Base-by-base conservation (phyloP, 2,113 vertebrate genomes). In the Noctilio leporinus region DNA sequence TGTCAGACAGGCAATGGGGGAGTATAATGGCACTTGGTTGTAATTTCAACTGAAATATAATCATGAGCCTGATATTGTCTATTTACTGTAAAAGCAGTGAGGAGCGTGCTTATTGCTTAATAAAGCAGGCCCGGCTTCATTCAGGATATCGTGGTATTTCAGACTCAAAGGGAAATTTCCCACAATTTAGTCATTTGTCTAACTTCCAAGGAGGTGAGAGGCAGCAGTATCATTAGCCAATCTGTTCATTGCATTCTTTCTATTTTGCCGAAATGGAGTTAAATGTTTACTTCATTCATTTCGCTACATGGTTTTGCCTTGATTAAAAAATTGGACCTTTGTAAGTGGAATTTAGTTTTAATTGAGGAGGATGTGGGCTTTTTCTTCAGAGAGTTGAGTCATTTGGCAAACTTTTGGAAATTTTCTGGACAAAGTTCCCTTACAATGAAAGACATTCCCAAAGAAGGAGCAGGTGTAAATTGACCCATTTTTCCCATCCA, bases 31-130 rank as follows among this genome's bases (percentile, higher is more conserved):
- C 88, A n/a, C 67, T 89, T 85, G 69, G 77, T 43, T 88, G 9
- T 72, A 70, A 92, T 92, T 80, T 95, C 89, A 90, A 86, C 53
- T 85, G 85, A 77, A 77, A 93, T 75, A 73, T 35, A 75, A 77
- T 82, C 35, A 81, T 51, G 86, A 81, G 53, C 33, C n/a, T 88
- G 77, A 72, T 47, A 49, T 10, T 93, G 40, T 92, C 12, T 51
- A 45, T 85, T 91, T 81, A 40, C 65, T 81, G 9, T 84, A 33
- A 43, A 75, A 77, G 80, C 57, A 35, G 80, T 1, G 4, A 70
- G 62, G 49, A 89, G 26, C 30, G 1, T 92, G 35, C 51, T 33
- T 4, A 1, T 20, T 57, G 55, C 45, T 75, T 88, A 53, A 53
- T 84, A 72, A 95, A 65, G 72, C 40, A 76, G 84, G 49, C 38